These are phyloP conservation scores for Mus pahari DNA, from an alignment of 2,113 vertebrate species.

Conservation along the genomic window DNA sequence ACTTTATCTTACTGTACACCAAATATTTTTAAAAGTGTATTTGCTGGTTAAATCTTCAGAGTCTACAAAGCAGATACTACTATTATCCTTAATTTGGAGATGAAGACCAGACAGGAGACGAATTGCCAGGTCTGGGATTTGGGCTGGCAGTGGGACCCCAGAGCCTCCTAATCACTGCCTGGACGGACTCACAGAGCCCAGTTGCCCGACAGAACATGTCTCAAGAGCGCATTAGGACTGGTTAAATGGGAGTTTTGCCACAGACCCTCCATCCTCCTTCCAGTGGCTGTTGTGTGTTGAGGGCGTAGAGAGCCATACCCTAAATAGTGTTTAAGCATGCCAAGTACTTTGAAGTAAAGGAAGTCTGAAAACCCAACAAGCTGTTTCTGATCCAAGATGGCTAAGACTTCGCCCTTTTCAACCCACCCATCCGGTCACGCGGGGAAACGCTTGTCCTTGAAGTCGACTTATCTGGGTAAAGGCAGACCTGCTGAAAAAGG, in stretches of 20 bases:
- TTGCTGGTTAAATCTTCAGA: conserved; percentile 36
- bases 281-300: not conserved
- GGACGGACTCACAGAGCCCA: not conserved
- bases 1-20: not conserved
- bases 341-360: not conserved
- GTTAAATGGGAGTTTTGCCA: not conserved
- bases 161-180: not conserved
- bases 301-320: not conserved
- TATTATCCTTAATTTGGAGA: conserved; percentile 18
- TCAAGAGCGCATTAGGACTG: not conserved
- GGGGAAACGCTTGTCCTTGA: not conserved
- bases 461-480: not conserved
- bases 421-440: not conserved
- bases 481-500: not conserved
- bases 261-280: not conserved
- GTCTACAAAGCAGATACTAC: not conserved
- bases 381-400: not conserved
- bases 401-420: not conserved
- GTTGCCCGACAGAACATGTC: not conserved
- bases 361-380: not conserved
- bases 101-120: not conserved
- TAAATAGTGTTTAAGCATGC: not conserved
- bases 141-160: not conserved
- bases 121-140: not conserved
- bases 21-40: not conserved